These are phyloP conservation scores for Conger conger DNA, from an alignment of 2,113 vertebrate genomes.

Conservation along the genomic window DNA sequence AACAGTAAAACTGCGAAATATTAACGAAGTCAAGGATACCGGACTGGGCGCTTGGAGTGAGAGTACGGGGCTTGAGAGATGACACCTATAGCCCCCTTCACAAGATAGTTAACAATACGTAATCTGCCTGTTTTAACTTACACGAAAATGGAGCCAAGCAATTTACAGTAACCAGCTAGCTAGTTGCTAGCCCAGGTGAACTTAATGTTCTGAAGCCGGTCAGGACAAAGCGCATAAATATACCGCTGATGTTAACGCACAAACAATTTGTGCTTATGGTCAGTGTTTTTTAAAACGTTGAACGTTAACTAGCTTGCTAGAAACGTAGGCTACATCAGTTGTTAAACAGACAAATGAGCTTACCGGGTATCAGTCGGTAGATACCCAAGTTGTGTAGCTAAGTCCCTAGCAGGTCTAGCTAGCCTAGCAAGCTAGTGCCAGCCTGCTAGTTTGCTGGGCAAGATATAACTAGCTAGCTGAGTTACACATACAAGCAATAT, in stretches of 20 bases:
- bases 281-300: no score
- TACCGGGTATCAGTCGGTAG: no score
- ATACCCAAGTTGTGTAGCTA: no score
- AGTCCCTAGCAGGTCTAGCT: no score
- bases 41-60: not conserved
- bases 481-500: not conserved
- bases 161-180: not conserved
- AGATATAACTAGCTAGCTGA: not conserved
- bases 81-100: not conserved
- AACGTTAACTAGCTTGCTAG: no score
- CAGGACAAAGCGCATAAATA: not conserved
- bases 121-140: not conserved
- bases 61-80: not conserved
- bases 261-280: no score
- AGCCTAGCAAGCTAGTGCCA: slow-evolving; percentile 9
- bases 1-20: not conserved
- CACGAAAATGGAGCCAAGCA: slow-evolving; percentile 35
- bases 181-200: not conserved
- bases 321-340: no score
- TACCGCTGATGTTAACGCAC: not conserved
- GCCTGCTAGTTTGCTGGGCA: not conserved
- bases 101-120: not conserved
- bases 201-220: not conserved
- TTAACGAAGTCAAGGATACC: not conserved
- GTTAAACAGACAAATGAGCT: no score